These are phyloP conservation scores for Phoronis australis DNA, from an alignment of 2,888 invertebrate species.

Conservation along the genomic window DNA sequence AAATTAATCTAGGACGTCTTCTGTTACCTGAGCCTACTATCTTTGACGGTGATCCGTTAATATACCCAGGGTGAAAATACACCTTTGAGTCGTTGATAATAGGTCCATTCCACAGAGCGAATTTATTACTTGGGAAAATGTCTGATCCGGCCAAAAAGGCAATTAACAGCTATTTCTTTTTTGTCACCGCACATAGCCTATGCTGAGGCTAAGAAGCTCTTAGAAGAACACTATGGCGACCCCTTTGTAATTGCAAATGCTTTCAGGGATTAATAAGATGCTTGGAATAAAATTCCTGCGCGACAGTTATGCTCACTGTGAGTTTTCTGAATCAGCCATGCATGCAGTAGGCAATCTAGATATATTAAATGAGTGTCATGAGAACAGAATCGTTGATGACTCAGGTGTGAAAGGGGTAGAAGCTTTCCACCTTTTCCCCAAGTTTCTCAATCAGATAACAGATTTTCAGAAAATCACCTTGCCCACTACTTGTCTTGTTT, in stretches of 20 bases:
- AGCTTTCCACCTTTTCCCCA: constrained; percentile 9
- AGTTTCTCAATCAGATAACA: constrained; percentile 3
- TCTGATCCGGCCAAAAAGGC: constrained; percentile 5
- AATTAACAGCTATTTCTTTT: constrained; percentile 15
- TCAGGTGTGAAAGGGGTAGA: constrained; percentile 1
- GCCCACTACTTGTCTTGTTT: constrained; percentile 7
- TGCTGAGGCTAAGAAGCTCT: constrained; percentile 5
- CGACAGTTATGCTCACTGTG: background rate
- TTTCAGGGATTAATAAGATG: background rate
- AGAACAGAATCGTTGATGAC: constrained; percentile 12
- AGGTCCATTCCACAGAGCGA: constrained; percentile 11
- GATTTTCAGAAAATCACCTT: constrained; percentile 3
- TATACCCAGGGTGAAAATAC: constrained; percentile 15
- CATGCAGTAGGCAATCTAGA: constrained; percentile 1
- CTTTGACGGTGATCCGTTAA: constrained; percentile 16
- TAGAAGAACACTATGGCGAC: background rate
- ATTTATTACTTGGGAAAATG: constrained; percentile 17
- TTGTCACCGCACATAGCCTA: too few species aligned
- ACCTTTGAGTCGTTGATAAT: constrained; percentile 12
- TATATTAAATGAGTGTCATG: constrained; percentile 10
- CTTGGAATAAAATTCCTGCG: background rate
- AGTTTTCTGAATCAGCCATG: constrained; percentile 7
- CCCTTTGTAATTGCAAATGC: background rate
- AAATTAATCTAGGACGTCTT: constrained; percentile 2
- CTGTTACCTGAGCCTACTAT: constrained; percentile 13